Conservation (phyloP, 2,888 invertebrate genomes). For the Arctia plantaginis region DNA sequence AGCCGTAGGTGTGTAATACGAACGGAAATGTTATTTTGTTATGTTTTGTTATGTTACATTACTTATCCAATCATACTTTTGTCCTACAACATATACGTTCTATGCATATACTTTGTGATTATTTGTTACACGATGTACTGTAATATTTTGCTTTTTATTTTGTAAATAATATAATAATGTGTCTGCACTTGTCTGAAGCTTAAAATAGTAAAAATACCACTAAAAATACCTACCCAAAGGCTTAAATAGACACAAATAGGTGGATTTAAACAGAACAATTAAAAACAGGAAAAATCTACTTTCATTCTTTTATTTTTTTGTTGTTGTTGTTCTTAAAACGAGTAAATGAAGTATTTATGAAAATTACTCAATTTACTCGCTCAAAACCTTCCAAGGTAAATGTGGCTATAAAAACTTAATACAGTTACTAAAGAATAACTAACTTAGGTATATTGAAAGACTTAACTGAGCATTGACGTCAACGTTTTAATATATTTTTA, state of each 20-base stretch:
- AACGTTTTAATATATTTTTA: slow-evolving; percentile 21
- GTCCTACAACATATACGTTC: too few species aligned
- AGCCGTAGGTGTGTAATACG: too few species aligned
- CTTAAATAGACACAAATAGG: background rate
- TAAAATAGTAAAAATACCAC: too few species aligned
- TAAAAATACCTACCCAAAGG: background rate
- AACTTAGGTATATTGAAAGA: background rate
- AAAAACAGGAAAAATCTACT: background rate
- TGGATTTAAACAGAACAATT: background rate
- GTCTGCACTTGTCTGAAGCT: background rate
- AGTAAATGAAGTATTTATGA: background rate
- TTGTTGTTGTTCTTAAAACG: background rate
- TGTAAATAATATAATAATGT: too few species aligned
- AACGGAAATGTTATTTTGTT: too few species aligned
- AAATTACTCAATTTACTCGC: background rate
- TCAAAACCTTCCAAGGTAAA: background rate
- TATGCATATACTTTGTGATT: too few species aligned
- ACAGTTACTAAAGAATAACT: background rate
- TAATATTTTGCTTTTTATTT: too few species aligned
- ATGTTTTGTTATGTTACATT: too few species aligned
- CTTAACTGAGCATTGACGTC: background rate
- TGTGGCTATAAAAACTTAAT: background rate
- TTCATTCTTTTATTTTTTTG: too few species aligned
- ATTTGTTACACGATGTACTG: too few species aligned
- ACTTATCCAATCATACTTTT: too few species aligned